These are phyloP conservation scores for Zaprionus kolodkinae DNA, from an alignment of 1,140 invertebrate species.

Conservation along the genomic window DNA sequence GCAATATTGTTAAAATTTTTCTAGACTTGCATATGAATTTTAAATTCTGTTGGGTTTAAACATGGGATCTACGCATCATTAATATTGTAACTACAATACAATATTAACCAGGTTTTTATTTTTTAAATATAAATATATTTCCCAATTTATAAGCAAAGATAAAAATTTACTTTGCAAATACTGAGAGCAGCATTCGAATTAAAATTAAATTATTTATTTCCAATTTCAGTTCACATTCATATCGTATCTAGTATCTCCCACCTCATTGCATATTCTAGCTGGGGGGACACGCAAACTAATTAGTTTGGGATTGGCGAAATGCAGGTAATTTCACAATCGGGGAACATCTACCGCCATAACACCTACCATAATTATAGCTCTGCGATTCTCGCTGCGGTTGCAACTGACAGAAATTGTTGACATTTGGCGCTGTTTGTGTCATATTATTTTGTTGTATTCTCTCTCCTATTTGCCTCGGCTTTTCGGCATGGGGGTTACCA, in stretches of 20 bases:
- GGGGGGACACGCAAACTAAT: not conserved
- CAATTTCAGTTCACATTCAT: not conserved
- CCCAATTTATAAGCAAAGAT: no score
- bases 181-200: not conserved
- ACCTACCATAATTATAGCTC: constrained; percentile 25
- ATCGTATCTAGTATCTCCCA: not conserved
- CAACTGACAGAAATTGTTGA: constrained; percentile 51
- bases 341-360: not conserved
- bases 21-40: no score
- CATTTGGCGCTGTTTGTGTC: constrained; percentile 59
- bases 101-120: no score
- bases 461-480: constrained; percentile 10
- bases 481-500: constrained; percentile 1
- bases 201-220: not conserved
- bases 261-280: not conserved
- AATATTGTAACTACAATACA: no score
- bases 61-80: no score
- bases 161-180: no score
- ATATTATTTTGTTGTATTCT: constrained; percentile 55
- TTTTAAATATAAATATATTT: no score
- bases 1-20: no score
- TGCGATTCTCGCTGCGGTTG: not conserved
- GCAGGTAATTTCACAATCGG: constrained; percentile 5
- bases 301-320: not conserved
- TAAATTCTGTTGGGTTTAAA: no score